phyloP scores from a whole-genome alignment of 2,797 vertebrate species.

The Tragopan temminckii region DNA sequence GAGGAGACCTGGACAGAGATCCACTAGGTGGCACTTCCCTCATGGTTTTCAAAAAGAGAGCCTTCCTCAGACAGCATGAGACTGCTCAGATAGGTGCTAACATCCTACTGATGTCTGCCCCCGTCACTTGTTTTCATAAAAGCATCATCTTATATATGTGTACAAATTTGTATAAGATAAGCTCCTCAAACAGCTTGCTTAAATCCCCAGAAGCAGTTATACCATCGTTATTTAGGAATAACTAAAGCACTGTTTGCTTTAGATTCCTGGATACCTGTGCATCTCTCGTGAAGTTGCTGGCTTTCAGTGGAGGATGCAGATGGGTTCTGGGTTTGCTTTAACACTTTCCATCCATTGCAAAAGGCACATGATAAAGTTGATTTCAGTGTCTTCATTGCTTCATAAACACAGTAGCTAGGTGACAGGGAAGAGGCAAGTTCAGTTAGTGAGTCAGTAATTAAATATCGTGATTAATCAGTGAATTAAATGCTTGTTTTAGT shows the following conservation, averaged over 20 bases:
- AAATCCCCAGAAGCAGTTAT: fast-evolving
- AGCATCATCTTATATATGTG: background rate
- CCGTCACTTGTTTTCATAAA: background rate
- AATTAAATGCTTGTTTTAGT: background rate
- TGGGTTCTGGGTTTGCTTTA: background rate
- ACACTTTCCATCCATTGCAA: background rate
- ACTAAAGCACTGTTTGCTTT: background rate
- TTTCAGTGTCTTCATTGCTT: background rate
- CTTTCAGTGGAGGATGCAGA: background rate
- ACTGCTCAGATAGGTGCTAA: background rate
- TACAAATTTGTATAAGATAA: background rate
- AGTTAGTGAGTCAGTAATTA: background rate
- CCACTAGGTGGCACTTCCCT: background rate
- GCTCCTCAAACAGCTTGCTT: background rate
- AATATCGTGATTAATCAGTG: background rate
- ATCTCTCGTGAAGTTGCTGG: background rate
- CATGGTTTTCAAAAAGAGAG: background rate
- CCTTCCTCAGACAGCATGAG: background rate
- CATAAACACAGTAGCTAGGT: background rate
- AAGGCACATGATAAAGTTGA: background rate
- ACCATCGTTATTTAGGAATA: background rate
- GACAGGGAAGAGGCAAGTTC: background rate
- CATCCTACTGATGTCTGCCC: background rate
- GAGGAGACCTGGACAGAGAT: background rate
- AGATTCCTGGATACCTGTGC: background rate